These are phyloP conservation scores for human (Homo sapiens) DNA, from an alignment of 2,113 vertebrate genomes.

Conservation along the genomic window DNA sequence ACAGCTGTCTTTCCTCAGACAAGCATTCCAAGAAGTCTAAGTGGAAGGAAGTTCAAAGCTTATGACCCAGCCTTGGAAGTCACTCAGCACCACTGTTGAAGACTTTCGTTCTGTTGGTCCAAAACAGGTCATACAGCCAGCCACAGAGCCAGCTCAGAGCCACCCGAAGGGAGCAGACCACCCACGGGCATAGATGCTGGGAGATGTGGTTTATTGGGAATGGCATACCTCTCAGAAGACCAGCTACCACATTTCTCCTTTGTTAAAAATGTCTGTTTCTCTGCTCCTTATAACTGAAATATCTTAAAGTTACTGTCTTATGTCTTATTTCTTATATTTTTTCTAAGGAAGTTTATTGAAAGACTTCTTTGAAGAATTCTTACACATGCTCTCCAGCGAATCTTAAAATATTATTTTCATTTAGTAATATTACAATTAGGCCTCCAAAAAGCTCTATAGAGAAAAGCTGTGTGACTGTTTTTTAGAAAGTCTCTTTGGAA, in stretches of 20 bases:
- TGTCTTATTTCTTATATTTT: background rate
- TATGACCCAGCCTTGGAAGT: background rate
- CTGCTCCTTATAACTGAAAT: background rate
- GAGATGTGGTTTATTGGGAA: background rate
- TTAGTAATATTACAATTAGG: constrained; percentile 26
- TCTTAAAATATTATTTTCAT: background rate
- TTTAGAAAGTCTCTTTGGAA: constrained; percentile 45
- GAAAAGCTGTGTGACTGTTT: background rate
- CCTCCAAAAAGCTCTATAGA: background rate
- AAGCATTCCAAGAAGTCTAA: background rate
- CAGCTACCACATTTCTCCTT: background rate
- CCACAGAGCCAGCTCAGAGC: background rate
- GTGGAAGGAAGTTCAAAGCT: background rate
- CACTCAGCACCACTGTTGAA: background rate
- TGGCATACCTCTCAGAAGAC: background rate
- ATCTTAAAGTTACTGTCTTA: background rate
- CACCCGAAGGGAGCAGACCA: background rate
- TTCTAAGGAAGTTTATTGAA: background rate
- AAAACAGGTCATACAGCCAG: background rate
- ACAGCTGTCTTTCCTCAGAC: background rate
- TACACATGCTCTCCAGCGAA: background rate
- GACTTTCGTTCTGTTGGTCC: background rate
- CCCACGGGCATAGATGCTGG: background rate
- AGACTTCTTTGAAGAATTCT: background rate
- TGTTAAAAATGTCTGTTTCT: background rate